phyloP scores from a whole-genome alignment of 2,113 vertebrate genomes.

The Panthera leo region DNA sequence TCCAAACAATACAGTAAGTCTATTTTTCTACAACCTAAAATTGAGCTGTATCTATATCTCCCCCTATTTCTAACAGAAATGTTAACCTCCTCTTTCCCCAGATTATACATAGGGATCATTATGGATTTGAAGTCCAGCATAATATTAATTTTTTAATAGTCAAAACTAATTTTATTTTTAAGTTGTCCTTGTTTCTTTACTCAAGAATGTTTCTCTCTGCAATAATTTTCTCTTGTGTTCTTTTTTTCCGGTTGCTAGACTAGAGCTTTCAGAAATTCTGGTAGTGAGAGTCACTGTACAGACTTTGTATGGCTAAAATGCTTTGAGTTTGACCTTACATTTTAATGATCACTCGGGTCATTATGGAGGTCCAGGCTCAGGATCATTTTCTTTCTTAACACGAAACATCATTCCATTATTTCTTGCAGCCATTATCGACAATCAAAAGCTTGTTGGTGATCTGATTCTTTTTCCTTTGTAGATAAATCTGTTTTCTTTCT shows the following conservation, averaged over 20 bases:
- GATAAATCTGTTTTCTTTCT: not conserved
- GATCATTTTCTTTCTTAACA: conserved; percentile 4
- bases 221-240: not conserved
- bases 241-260: not conserved
- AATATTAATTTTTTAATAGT: not conserved
- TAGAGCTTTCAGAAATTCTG: not conserved
- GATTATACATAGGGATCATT: not conserved
- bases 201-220: not conserved
- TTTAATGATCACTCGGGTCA: not conserved
- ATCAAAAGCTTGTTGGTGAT: not conserved
- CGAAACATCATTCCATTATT: not conserved
- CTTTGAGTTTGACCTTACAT: not conserved
- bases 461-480: not conserved
- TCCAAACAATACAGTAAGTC: not conserved
- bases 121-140: not conserved
- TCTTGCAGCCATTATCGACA: not conserved
- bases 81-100: not conserved
- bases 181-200: not conserved
- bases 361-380: not conserved
- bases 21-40: not conserved
- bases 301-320: not conserved
- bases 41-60: not conserved
- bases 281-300: not conserved
- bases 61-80: not conserved
- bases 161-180: not conserved